Evolutionary conservation across 2,797 vertebrate genomes (phyloP), one percentile per base, ranked within the genome.

Genomic region (Lates japonicus): DNA sequence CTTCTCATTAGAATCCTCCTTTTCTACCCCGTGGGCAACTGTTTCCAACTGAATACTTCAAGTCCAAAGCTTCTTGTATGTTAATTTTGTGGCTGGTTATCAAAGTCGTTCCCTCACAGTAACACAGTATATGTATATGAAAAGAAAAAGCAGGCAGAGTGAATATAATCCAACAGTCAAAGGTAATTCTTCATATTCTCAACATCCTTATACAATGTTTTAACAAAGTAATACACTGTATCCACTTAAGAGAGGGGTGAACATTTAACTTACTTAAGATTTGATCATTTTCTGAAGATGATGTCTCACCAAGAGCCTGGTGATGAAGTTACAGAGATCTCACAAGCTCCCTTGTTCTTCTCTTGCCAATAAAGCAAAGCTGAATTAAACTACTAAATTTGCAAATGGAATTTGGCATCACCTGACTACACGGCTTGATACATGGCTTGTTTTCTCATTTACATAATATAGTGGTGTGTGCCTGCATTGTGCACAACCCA

Each of bases 291-390:
- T 25, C 52, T 68, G 20, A 22, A 52, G 49, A 42, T 49, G 33
- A 25, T 37, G n/a, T 64, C 62, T 20, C 39, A 69, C 25, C 17
- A 51, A 66, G 33, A 64, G 59, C 10, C 63, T 58, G 49, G 29
- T 67, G 41, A 74, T 66, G 33, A 41, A 49, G 33, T 65, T 46
- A 49, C 12, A 64, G 33, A 64, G 16, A 62, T 71, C 63, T 64
- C 7, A 42, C 25, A 42, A 19, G 35, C 10, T 64, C 33, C 11
- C 25, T 37, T 25, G 5, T 13, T 48, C 49, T 58, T 61, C 22
- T 33, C 5, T 25, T 73, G 33, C 51, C 33, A 62, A 63, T 52
- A 70, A n/a, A 37, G 33, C 44, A 70, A 62, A 57, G 16, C 2
- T 9, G 68, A 70, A 44, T 49, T 51, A 49, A 74, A 61, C n/a